Evolutionary conservation across 2,113 vertebrate species (phyloP), one percentile per base, ranked within the genome.

Genomic region (Forbesichthys papilliferus): DNA sequence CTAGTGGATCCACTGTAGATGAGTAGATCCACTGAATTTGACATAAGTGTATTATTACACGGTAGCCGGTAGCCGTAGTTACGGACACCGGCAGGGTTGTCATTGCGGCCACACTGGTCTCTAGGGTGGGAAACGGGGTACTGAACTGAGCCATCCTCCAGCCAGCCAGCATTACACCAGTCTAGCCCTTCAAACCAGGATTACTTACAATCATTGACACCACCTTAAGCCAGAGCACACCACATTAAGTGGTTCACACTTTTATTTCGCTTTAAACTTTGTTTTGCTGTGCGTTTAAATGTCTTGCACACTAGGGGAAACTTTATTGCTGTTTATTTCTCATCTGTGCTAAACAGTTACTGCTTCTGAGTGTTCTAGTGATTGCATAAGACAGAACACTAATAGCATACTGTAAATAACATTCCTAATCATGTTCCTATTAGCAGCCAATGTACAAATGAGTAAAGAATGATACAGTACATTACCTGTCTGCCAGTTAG

Each of bases 141-240:
- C 63, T 96, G 96, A 70, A 98, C 97, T 0, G 96, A 98, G 58
- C 96, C 96, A 1, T 98, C 96, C 34, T 95, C 89, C 79, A 99
- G 86, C 97, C 97, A 99, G 42, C 97, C 97, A 0, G 97, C 97
- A 11, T 98, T 97, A 88, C 97, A 99, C 97, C 96, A 98, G 80
- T 98, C 95, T 77, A 98, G 82, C 0, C 96, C 97, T 0, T 96
- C 94, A 69, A 94, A 88, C 96, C 96, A 99, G 27, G 96, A 96
- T 86, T 90, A 80, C 27, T 69, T 61, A 64, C 18, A 61, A 77
- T 83, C 64, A 78, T 88, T 82, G 27, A 27, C 27, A 27, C 27
- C 27, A 27, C 27, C 27, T 27, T 27, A 27, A 85, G 60, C 64
- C 49, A 1, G 61, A 13, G 68, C 68, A 67, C 75, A 75, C 72